Evolutionary conservation across 2,888 invertebrate genomes (phyloP).

Genomic region (Callosobruchus maculatus): DNA sequence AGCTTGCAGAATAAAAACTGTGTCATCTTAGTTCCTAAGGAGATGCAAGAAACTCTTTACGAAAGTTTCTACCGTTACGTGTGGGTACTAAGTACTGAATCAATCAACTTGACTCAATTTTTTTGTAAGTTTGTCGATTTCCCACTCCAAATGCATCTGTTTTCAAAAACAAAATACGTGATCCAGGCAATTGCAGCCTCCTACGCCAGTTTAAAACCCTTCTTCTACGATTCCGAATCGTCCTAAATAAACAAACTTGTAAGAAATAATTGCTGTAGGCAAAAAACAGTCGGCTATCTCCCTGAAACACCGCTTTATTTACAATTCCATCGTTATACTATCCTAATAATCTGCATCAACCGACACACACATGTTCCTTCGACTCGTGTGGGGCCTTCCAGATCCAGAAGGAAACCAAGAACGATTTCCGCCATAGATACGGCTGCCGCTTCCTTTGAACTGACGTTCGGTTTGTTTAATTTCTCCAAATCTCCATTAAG

Average conservation of each 20-base stretch:
- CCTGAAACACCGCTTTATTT: constrained; percentile 22
- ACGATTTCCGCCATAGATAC: constrained; percentile 38
- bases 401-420: neutral
- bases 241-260: neutral
- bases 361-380: neutral
- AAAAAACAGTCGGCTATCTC: neutral
- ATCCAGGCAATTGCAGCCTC: too few relatives aligned
- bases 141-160: too few relatives aligned
- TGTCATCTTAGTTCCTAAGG: too few relatives aligned
- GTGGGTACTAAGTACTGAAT: too few relatives aligned
- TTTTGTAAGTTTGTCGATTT: too few relatives aligned
- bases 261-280: neutral
- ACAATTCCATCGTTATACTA: constrained; percentile 28
- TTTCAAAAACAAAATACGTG: too few relatives aligned
- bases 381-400: neutral
- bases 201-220: neutral
- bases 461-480: constrained; percentile 25
- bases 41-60: too few relatives aligned
- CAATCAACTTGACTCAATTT: too few relatives aligned
- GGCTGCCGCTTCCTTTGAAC: constrained; percentile 34
- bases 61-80: too few relatives aligned
- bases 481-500: constrained; percentile 22
- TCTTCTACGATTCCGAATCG: neutral
- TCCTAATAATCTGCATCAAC: constrained; percentile 38
- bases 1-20: too few relatives aligned